A percentile compares a stretch with the other conserved stretches of the same genome.
phyloP scores from a whole-genome alignment of 2,113 vertebrate species.

The Chauna torquata region DNA sequence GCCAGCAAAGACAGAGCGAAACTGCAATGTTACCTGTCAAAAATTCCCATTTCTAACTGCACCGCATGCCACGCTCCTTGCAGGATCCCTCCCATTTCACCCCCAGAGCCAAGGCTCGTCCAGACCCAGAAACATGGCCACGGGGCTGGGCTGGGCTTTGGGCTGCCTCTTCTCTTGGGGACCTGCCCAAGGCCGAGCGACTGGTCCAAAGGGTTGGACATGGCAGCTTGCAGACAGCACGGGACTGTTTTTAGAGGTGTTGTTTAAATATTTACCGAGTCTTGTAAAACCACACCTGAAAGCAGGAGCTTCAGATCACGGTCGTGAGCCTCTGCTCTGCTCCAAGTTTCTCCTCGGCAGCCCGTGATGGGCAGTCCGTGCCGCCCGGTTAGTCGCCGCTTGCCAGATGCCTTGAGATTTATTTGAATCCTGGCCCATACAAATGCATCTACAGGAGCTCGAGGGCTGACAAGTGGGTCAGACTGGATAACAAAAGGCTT shows the following conservation, averaged over 20 bases:
- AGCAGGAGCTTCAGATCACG: background rate
- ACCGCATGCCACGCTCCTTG: no score
- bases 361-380: background rate
- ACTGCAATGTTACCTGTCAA: background rate
- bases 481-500: slow-evolving; percentile 35
- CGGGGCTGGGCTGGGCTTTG: background rate
- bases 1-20: background rate
- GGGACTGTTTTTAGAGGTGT: background rate
- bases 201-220: background rate
- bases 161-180: background rate
- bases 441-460: slow-evolving; percentile 20
- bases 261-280: background rate
- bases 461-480: slow-evolving; percentile 31
- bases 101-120: background rate
- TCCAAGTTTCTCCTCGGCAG: background rate
- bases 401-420: slow-evolving; percentile 29
- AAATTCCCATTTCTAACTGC: background rate
- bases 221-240: background rate
- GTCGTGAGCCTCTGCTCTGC: background rate
- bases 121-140: background rate
- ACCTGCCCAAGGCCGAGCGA: fast-evolving
- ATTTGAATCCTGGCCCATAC: slow-evolving; percentile 11
- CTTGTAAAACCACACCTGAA: fast-evolving
- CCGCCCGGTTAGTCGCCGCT: background rate
- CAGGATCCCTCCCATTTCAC: background rate